Evolutionary conservation across 2,113 vertebrate genomes (phyloP), one percentile per base, ranked within the genome.

Genomic region (Gopherus evgoodei): DNA sequence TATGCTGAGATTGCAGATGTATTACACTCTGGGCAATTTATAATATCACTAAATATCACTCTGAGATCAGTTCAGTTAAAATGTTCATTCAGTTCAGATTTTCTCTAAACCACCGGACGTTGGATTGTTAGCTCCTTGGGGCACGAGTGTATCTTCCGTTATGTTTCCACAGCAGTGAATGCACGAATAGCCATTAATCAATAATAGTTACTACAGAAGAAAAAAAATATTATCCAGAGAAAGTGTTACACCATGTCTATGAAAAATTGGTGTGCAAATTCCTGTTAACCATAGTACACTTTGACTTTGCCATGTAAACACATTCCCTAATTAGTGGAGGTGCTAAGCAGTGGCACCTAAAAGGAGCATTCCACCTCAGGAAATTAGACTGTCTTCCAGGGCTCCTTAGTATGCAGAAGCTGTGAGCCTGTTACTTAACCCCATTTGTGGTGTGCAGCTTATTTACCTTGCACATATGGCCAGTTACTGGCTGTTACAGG

Each of bases 211-310:
- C 72, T 35, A 12, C 44, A 90, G 69, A n/a, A 3, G 83, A 75
- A 24, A n/a, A 21, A 38, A 19, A 11, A 38, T 38, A 38, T 72
- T 75, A 75, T 24, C 9, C 19, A 75, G 72, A 80, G 29, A 44
- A 22, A 1, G 16, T 62, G 78, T 89, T 16, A 52, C 57, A 84
- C 3, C 53, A 29, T 24, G 0, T 0, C 6, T 89, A 83, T 82
- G 47, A 90, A 91, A 91, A 44, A 90, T 52, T 4, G 78, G 44
- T 54, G 52, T 1, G 3, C 7, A 38, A 42, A 38, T 42, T 75
- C 38, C n/a, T 91, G 3, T 78, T 76, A 87, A 81, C n/a, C 5
- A 24, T 49, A 22, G n/a, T 31, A 53, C 56, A 8, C 21, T 81
- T 57, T 59, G 31, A 5, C 72, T 85, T 44, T 93, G 8, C 72